A percentile compares a stretch with the other conserved stretches of the same genome.
Conservation (phyloP, 2,113 vertebrate species). For the Equus quagga region DNA sequence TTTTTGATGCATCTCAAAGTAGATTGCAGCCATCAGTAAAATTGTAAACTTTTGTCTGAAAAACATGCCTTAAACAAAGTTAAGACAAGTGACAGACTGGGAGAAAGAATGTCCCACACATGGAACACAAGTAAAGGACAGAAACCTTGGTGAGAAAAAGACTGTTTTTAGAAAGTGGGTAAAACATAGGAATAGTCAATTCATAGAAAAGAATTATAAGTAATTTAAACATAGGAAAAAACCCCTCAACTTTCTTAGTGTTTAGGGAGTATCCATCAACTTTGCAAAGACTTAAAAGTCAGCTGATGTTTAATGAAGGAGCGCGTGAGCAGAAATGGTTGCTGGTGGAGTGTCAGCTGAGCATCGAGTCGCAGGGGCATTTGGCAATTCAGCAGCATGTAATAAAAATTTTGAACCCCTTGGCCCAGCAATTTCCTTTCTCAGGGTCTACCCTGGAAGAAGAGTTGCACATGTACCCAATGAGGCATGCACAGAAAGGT, state of each 20-base stretch:
- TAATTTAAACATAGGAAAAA: not conserved
- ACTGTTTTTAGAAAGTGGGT: not conserved
- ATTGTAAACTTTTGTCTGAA: not conserved
- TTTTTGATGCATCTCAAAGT: not conserved
- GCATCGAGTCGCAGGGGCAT: fast-evolving
- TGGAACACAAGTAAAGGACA: not conserved
- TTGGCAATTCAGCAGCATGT: no score
- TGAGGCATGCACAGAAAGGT: not conserved
- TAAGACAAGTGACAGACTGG: not conserved
- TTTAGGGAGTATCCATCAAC: not conserved
- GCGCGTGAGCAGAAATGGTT: not conserved
- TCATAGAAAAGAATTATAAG: not conserved
- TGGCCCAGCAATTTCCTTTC: not conserved
- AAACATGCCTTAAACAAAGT: not conserved
- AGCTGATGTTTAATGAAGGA: not conserved
- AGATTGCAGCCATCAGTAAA: not conserved
- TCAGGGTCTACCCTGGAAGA: not conserved
- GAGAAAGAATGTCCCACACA: not conserved
- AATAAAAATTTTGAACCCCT: not conserved
- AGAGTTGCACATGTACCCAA: fast-evolving
- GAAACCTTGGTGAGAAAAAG: not conserved
- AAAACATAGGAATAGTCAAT: not conserved
- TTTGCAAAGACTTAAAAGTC: not conserved
- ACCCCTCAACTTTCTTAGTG: not conserved
- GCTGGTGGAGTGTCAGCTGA: not conserved